phyloP scores from a whole-genome alignment of 2,113 vertebrate species.

The Anoplopoma fimbria region DNA sequence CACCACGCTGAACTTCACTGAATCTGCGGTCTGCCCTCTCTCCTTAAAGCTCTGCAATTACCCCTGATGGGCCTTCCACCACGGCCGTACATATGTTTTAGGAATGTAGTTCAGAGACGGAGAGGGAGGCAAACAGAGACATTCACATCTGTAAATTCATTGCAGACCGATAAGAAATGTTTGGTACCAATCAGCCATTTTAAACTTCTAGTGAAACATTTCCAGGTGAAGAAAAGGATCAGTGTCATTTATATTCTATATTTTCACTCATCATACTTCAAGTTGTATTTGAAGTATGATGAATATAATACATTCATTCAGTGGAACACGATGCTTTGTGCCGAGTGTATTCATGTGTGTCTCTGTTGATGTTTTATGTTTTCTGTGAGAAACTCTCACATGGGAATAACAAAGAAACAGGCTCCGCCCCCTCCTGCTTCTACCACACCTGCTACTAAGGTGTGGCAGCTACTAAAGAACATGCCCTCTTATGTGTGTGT shows the following conservation, averaged over 20 bases:
- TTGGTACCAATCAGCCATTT: neutral
- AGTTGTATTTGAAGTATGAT: no score
- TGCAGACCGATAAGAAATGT: neutral
- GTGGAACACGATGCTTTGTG: no score
- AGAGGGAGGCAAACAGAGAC: neutral
- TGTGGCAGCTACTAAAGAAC: neutral
- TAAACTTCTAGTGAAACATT: neutral
- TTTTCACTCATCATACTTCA: no score
- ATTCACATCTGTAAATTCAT: neutral
- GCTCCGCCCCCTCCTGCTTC: neutral
- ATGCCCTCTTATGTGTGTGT: conserved; percentile 1
- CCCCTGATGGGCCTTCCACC: conserved; percentile 17
- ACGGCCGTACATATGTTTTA: conserved; percentile 3
- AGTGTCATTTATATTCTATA: no score
- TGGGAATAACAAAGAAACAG: conserved; percentile 12
- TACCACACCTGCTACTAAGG: neutral
- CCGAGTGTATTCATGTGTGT: neutral
- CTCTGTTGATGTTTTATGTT: conserved; percentile 30
- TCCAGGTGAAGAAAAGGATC: no score
- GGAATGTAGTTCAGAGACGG: conserved; percentile 12
- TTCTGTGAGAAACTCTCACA: conserved; percentile 20
- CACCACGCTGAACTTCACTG: conserved; percentile 1
- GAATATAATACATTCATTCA: no score
- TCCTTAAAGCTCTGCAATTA: conserved; percentile 47
- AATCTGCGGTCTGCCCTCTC: conserved; percentile 29